Evolutionary conservation across 2,113 vertebrate species (phyloP).

Genomic region (Otis tarda): DNA sequence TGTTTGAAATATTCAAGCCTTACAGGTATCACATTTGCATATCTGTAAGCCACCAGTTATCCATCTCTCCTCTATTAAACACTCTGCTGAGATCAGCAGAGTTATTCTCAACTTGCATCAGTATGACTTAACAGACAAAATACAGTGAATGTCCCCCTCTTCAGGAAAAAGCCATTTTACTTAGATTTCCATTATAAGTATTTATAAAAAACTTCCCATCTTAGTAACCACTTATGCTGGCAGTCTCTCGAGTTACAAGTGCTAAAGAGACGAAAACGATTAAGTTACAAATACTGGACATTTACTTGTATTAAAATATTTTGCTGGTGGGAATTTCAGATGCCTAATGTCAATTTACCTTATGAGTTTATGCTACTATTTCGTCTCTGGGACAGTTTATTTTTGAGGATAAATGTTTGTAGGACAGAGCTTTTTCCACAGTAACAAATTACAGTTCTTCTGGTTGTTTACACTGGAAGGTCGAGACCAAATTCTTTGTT

Average conservation of each 20-base stretch:
- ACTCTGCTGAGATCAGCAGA: background rate
- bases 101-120: background rate
- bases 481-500: conserved; percentile 45
- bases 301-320: background rate
- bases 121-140: background rate
- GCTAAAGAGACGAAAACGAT: background rate
- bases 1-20: background rate
- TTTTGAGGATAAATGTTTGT: conserved; percentile 70
- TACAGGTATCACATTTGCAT: background rate
- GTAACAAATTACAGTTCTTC: conserved; percentile 61
- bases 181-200: background rate
- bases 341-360: conserved; percentile 67
- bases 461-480: conserved; percentile 65
- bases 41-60: background rate
- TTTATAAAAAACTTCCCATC: background rate
- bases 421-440: conserved; percentile 57
- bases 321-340: conserved; percentile 22
- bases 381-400: conserved; percentile 59
- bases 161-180: background rate
- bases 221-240: background rate
- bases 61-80: background rate
- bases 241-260: background rate
- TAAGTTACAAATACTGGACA: background rate
- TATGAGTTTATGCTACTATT: conserved; percentile 30
- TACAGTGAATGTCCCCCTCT: fast-evolving